Percentiles rank a stretch among this genome's conserved stretches.
Conservation (phyloP, 2,113 vertebrate species). For the Melanerpes formicivorus region DNA sequence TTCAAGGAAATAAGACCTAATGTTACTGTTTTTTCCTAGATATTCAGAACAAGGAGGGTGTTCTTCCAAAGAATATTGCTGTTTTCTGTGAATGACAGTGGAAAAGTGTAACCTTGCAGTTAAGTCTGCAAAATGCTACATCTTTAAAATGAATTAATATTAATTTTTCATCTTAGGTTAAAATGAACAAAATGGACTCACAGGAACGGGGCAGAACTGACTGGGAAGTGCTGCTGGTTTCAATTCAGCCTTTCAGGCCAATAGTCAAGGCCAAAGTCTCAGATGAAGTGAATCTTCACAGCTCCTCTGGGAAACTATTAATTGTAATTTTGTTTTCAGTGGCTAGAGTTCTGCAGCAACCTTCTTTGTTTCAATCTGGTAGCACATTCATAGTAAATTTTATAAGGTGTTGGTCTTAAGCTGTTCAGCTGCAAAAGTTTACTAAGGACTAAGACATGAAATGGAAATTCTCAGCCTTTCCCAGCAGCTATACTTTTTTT, state of each 20-base stretch:
- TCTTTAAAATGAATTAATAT: slow-evolving; percentile 19
- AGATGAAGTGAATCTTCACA: slow-evolving; percentile 22
- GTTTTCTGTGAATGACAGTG: neutral
- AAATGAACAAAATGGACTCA: neutral
- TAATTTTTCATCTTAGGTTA: neutral
- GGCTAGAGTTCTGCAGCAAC: neutral
- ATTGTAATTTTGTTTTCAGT: slow-evolving; percentile 30
- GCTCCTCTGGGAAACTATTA: neutral
- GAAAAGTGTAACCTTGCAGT: neutral
- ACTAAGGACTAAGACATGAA: neutral
- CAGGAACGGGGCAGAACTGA: neutral
- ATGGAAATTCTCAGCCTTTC: neutral
- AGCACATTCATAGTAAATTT: neutral
- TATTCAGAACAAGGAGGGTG: neutral
- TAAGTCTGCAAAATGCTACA: neutral
- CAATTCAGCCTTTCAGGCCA: neutral
- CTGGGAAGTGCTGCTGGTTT: slow-evolving; percentile 11
- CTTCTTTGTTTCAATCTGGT: slow-evolving; percentile 12
- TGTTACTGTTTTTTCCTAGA: neutral
- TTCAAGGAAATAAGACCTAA: neutral
- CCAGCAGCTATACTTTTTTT: neutral
- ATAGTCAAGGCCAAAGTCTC: neutral
- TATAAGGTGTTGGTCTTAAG: slow-evolving; percentile 30
- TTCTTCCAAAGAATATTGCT: neutral
- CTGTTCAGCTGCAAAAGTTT: slow-evolving; percentile 29